phyloP scores from a whole-genome alignment of 2,113 vertebrate species.

The Dolichotis patagonum region DNA sequence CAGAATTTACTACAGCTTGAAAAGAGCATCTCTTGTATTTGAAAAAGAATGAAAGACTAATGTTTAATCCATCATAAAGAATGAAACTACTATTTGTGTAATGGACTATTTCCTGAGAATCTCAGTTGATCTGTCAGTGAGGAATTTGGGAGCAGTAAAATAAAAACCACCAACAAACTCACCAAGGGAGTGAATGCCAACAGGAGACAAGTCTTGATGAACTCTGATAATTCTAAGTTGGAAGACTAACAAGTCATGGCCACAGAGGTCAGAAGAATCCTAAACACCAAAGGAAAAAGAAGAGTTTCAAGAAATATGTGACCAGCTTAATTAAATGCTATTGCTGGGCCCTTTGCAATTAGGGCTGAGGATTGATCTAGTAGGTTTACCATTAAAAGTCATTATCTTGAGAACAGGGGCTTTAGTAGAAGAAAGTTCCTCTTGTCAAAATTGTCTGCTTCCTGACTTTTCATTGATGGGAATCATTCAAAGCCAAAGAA shows the following conservation, averaged over 20 bases:
- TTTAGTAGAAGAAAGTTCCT: slow-evolving; percentile 57
- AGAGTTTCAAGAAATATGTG: neutral
- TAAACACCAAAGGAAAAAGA: neutral
- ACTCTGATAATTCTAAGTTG: neutral
- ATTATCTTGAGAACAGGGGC: neutral
- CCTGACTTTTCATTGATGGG: slow-evolving; percentile 14
- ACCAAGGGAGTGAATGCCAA: neutral
- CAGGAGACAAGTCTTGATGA: neutral
- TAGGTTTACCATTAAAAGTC: neutral
- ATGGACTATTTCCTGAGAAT: slow-evolving; percentile 66
- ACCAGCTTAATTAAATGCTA: neutral
- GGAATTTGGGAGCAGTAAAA: slow-evolving; percentile 59
- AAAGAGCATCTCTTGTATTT: slow-evolving; percentile 45
- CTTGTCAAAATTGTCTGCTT: slow-evolving; percentile 45
- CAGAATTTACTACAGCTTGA: neutral
- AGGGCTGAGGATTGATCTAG: neutral
- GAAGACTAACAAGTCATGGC: neutral
- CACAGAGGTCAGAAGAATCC: neutral
- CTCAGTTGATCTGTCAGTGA: slow-evolving; percentile 62
- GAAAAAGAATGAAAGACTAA: slow-evolving; percentile 65
- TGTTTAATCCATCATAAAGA: slow-evolving; percentile 56
- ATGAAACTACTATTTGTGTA: slow-evolving; percentile 57
- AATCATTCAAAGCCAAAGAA: neutral
- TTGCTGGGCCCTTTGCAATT: neutral
- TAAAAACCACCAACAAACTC: slow-evolving; percentile 55